Evolutionary conservation across 1,140 invertebrate genomes (phyloP).

Genomic region (Solen grandis): DNA sequence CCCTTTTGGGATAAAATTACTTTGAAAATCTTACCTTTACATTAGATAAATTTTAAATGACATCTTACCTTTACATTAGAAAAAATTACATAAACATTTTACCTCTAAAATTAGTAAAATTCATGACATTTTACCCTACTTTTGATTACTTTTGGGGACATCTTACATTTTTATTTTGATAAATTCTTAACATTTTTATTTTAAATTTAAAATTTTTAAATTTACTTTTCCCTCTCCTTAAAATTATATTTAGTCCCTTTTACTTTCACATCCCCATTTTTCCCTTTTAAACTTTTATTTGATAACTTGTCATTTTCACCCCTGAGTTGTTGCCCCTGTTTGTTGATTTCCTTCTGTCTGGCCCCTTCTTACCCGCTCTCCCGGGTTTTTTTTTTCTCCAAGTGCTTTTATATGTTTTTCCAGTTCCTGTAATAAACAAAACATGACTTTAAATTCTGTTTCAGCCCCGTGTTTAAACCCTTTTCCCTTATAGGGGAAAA

Average conservation of each 20-base stretch:
- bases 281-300: conserved; percentile 67
- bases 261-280: no score
- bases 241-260: neutral
- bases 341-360: conserved; percentile 68
- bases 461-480: no score
- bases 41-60: no score
- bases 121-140: no score
- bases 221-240: neutral
- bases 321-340: conserved; percentile 67
- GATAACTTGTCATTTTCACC: conserved; percentile 67
- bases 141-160: neutral
- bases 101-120: no score
- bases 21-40: no score
- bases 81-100: no score
- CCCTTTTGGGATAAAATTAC: no score
- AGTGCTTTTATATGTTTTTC: conserved; percentile 74
- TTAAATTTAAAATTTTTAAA: neutral
- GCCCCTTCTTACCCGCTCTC: conserved; percentile 78
- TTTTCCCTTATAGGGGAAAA: no score
- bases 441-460: no score
- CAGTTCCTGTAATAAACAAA: conserved; percentile 78
- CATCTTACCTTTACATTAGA: no score
- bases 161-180: neutral
- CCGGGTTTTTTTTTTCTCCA: conserved; percentile 79
- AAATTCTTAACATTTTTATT: neutral